Percentiles rank a stretch among this genome's conserved stretches.
Evolutionary conservation across 2,888 invertebrate genomes (phyloP).

Genomic region (Chaetogeoica ovagalla): DNA sequence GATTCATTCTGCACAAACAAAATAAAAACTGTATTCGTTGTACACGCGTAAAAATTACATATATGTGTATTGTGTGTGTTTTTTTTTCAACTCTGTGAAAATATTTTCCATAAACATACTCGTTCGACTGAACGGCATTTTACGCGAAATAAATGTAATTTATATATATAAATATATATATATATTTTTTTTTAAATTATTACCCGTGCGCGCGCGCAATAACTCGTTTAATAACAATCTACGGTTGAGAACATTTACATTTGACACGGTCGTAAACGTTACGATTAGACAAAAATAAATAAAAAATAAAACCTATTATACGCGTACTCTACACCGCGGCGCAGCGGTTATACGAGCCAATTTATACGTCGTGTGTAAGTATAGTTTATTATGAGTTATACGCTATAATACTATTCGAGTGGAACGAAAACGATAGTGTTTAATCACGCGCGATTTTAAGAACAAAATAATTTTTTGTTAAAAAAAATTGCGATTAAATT

Average conservation of each 20-base stretch:
- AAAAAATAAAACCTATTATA: neutral
- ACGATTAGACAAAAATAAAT: constrained; percentile 3
- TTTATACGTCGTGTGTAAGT: constrained; percentile 9
- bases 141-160: constrained; percentile 3
- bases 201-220: neutral
- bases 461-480: too few species aligned
- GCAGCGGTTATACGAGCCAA: constrained; percentile 14
- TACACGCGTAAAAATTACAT: neutral
- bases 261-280: constrained; percentile 21
- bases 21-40: neutral
- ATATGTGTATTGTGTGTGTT: neutral
- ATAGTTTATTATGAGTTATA: constrained; percentile 13
- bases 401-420: constrained; percentile 8
- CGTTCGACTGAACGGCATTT: neutral
- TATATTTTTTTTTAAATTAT: constrained; percentile 10
- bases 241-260: constrained; percentile 5
- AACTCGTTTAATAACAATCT: constrained; percentile 14
- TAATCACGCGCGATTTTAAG: too few species aligned
- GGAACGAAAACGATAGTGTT: neutral
- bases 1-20: too few species aligned
- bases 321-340: neutral
- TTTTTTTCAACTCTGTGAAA: neutral
- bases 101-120: neutral
- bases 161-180: neutral
- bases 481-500: too few species aligned